Evolutionary conservation across 2,113 vertebrate genomes (phyloP).

Genomic region (Scolopax mira): DNA sequence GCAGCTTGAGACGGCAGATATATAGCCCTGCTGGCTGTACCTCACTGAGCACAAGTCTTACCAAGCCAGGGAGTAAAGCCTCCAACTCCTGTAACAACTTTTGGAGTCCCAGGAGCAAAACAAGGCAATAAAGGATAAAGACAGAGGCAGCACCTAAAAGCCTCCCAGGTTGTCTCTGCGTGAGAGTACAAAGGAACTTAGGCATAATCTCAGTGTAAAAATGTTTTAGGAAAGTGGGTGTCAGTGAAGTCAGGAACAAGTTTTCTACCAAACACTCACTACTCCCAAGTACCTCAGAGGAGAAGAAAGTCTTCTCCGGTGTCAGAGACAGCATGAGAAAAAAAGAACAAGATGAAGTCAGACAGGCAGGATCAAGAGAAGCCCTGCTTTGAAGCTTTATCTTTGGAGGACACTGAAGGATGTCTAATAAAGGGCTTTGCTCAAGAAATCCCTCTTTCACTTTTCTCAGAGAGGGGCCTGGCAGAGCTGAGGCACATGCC

Average conservation of each 20-base stretch:
- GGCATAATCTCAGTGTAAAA: background rate
- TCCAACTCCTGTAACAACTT: background rate
- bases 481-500: background rate
- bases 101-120: background rate
- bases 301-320: background rate
- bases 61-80: background rate
- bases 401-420: background rate
- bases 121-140: background rate
- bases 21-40: background rate
- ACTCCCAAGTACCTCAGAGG: background rate
- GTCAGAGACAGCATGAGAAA: background rate
- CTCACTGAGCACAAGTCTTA: background rate
- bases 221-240: background rate
- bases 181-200: background rate
- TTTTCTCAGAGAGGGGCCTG: background rate
- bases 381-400: background rate
- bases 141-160: background rate
- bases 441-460: background rate
- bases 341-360: background rate
- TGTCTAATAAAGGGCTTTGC: background rate
- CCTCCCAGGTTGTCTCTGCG: background rate
- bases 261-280: background rate
- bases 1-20: background rate
- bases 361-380: background rate
- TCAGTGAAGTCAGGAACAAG: background rate